phyloP scores from a whole-genome alignment of 2,797 vertebrate species.

The Lutjanus argentimaculatus region DNA sequence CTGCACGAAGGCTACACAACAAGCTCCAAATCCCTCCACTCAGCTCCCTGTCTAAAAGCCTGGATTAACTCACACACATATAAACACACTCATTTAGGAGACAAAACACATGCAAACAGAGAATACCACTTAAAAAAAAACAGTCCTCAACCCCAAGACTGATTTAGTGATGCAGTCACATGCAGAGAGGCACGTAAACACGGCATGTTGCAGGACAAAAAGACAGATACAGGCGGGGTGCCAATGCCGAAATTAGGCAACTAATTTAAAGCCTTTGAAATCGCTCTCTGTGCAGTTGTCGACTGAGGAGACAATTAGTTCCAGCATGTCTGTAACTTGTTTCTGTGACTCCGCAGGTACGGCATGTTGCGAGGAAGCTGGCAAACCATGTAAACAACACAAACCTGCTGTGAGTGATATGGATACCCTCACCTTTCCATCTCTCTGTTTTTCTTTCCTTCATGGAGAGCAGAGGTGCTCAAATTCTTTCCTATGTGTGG shows the following conservation, averaged over 20 bases:
- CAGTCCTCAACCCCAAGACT: slow-evolving; percentile 16
- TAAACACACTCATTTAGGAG: slow-evolving; percentile 44
- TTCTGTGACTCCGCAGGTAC: slow-evolving; percentile 33
- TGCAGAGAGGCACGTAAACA: neutral
- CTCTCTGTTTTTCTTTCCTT: slow-evolving; percentile 35
- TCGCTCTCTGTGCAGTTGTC: slow-evolving; percentile 41
- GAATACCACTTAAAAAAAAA: slow-evolving; percentile 31
- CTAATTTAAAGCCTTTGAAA: slow-evolving; percentile 46
- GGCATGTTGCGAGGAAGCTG: slow-evolving; percentile 19
- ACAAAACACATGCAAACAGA: slow-evolving; percentile 28
- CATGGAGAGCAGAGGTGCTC: slow-evolving; percentile 4
- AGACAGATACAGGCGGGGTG: slow-evolving; percentile 19
- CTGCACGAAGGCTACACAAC: slow-evolving; percentile 73
- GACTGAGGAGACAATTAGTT: slow-evolving; percentile 60
- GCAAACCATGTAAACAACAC: slow-evolving; percentile 33
- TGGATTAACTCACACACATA: slow-evolving; percentile 69
- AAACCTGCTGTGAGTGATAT: slow-evolving; percentile 46
- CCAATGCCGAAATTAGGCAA: slow-evolving; percentile 33
- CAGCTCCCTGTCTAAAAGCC: slow-evolving; percentile 61
- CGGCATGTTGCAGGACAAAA: slow-evolving; percentile 22
- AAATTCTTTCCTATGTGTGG: no score
- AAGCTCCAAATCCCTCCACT: slow-evolving; percentile 63
- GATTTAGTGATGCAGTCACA: slow-evolving; percentile 23
- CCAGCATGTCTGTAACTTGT: slow-evolving; percentile 52
- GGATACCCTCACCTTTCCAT: slow-evolving; percentile 19